Conservation (phyloP, 2,113 vertebrate genomes). For the Hippocampus abdominalis region DNA sequence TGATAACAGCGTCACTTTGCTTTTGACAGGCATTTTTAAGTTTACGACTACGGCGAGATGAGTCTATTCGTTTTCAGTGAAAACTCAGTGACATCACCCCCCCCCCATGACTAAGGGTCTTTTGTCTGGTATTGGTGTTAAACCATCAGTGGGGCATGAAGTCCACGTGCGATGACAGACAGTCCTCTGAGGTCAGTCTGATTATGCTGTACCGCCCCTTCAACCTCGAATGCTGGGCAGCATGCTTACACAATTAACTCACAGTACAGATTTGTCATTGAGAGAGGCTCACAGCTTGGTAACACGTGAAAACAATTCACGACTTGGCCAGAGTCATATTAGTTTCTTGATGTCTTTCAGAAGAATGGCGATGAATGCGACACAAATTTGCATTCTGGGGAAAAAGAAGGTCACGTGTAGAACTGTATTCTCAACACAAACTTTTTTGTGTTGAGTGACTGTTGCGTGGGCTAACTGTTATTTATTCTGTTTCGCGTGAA, state of each 20-base stretch:
- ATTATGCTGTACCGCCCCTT: slow-evolving; percentile 15
- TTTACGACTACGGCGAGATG: neutral
- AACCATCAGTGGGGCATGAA: slow-evolving; percentile 17
- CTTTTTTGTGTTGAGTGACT: slow-evolving; percentile 2
- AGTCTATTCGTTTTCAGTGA: neutral
- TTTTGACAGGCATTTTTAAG: neutral
- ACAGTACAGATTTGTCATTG: neutral
- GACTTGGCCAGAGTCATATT: neutral
- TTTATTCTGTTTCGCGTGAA: slow-evolving; percentile 1
- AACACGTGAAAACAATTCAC: neutral
- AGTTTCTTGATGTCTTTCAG: neutral
- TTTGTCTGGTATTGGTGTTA: slow-evolving; percentile 14
- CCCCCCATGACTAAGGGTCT: neutral
- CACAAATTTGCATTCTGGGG: neutral
- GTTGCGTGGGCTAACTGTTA: slow-evolving; percentile 7
- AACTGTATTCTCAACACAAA: neutral
- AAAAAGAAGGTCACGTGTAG: neutral
- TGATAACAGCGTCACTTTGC: neutral
- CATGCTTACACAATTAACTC: neutral
- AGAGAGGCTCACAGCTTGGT: neutral
- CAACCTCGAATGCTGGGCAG: slow-evolving; percentile 10
- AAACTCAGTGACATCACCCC: neutral
- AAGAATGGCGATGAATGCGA: neutral
- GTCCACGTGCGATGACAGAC: slow-evolving; percentile 28
- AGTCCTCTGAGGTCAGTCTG: slow-evolving; percentile 14